phyloP scores from a whole-genome alignment of 2,888 invertebrate genomes.

The Strigamia transsilvanica region DNA sequence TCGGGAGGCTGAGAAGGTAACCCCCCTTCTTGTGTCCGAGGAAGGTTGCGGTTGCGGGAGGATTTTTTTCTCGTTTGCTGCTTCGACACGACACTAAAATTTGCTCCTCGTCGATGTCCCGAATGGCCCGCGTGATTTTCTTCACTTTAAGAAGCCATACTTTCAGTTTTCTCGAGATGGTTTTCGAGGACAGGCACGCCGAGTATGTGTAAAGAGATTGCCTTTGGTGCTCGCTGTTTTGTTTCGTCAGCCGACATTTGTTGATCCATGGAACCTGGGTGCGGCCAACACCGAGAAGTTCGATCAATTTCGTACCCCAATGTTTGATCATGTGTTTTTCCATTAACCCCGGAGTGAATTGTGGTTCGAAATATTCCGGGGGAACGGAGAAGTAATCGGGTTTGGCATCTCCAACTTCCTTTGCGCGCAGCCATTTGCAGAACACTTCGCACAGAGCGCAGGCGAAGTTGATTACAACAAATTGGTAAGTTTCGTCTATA shows the following conservation, averaged over 20 bases:
- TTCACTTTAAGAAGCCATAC: neutral
- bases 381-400: neutral
- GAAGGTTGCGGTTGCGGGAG: too few species aligned
- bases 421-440: constrained; percentile 15
- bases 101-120: neutral
- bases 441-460: neutral
- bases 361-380: neutral
- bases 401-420: neutral
- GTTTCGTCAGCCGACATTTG: neutral
- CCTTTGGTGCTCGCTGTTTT: neutral
- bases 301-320: neutral
- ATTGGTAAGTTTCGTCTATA: constrained; percentile 13
- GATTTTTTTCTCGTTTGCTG: neutral
- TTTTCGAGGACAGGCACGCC: neutral
- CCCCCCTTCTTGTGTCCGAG: too few species aligned
- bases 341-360: neutral
- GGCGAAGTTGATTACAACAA: neutral
- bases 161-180: neutral
- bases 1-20: too few species aligned
- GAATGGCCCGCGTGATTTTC: neutral
- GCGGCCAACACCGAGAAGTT: neutral
- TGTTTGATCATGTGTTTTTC: neutral
- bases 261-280: neutral
- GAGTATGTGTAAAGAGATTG: neutral
- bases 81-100: neutral